Evolutionary conservation across 1,140 invertebrate species (phyloP).

Genomic region (Hycleus cichorii): DNA sequence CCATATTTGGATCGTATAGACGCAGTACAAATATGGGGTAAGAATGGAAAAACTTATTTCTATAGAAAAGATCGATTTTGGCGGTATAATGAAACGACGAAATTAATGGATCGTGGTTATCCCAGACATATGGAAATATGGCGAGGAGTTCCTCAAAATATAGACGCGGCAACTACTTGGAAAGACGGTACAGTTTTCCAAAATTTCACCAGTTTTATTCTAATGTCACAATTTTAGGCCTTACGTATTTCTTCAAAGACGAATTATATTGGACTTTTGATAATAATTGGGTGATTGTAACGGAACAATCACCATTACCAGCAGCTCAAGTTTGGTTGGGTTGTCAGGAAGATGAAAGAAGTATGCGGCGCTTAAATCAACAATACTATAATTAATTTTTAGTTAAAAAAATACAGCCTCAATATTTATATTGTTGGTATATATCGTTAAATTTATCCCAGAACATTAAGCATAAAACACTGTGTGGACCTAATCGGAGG

Average conservation of each 20-base stretch:
- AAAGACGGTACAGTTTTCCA: conserved; percentile 44
- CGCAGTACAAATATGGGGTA: conserved; percentile 59
- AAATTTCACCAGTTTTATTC: background rate
- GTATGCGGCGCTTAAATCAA: background rate
- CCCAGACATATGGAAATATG: conserved; percentile 60
- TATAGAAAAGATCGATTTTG: conserved; percentile 58
- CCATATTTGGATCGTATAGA: conserved; percentile 55
- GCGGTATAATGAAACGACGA: conserved; percentile 55
- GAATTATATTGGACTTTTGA: conserved; percentile 58
- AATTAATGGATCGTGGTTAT: conserved; percentile 55
- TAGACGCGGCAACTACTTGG: conserved; percentile 59
- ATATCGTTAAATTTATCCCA: conserved; percentile 66
- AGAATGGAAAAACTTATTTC: conserved; percentile 50
- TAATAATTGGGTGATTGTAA: conserved; percentile 44
- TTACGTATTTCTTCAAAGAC: conserved; percentile 59
- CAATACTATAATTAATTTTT: background rate
- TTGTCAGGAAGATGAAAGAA: conserved; percentile 40
- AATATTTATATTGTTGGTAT: background rate
- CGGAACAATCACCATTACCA: conserved; percentile 45
- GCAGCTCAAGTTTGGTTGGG: conserved; percentile 52
- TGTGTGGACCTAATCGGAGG: conserved; percentile 78
- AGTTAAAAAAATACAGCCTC: too few species aligned
- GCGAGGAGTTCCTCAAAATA: conserved; percentile 53
- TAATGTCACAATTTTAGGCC: conserved; percentile 34
- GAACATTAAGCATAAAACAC: conserved; percentile 75